phyloP scores from a whole-genome alignment of 2,797 vertebrate genomes.

The Cyclura pinguis region DNA sequence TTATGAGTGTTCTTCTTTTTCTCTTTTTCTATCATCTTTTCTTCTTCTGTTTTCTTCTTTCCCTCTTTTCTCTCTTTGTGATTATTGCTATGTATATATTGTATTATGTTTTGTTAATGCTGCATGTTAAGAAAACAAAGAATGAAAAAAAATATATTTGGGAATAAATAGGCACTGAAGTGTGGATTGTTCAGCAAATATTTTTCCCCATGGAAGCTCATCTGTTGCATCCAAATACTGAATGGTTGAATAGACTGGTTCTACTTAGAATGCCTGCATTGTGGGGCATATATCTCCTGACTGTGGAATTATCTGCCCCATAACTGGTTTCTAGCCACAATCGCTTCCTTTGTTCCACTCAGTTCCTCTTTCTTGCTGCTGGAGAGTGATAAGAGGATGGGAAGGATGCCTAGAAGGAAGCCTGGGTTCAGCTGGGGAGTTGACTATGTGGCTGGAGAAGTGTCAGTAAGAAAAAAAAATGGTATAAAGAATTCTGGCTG shows the following conservation, averaged over 20 bases:
- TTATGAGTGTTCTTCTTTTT: no score
- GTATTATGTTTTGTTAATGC: no score
- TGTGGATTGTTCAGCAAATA: neutral
- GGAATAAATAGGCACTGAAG: neutral
- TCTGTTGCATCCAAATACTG: neutral
- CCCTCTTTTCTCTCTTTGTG: no score
- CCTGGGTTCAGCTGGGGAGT: neutral
- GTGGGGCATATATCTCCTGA: neutral
- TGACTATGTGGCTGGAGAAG: neutral
- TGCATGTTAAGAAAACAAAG: no score
- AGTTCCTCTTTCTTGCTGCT: neutral
- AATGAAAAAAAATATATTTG: no score
- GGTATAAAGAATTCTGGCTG: neutral
- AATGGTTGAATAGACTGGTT: neutral
- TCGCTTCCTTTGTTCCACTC: neutral
- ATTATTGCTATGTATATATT: no score
- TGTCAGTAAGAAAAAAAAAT: neutral
- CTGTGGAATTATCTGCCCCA: neutral
- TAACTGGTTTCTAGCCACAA: neutral
- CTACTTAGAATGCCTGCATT: neutral
- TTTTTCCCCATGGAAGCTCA: neutral
- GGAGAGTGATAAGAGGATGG: neutral
- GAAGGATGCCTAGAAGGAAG: neutral
- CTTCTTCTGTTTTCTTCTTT: no score
- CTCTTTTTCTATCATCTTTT: no score